Percentiles rank a stretch among this genome's conserved stretches.
Conservation (phyloP, 1,140 invertebrate species). For the Drosophila sulfurigaster region DNA sequence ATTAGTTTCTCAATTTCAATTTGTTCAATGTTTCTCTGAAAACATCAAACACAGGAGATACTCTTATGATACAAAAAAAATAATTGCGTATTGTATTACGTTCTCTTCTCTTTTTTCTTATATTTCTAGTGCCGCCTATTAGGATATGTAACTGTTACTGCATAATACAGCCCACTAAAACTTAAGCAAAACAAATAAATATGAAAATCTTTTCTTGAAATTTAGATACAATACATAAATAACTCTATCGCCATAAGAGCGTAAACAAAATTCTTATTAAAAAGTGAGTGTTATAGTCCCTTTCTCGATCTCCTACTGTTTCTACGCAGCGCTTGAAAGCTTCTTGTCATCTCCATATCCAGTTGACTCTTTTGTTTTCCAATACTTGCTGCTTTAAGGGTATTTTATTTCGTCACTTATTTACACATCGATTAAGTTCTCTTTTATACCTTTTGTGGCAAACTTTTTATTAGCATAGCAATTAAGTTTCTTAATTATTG, state of each 20-base stretch:
- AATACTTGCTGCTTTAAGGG: constrained; percentile 77
- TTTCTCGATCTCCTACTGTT: constrained; percentile 34
- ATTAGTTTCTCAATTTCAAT: constrained; percentile 2
- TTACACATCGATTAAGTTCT: constrained; percentile 35
- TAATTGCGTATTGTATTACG: constrained; percentile 67
- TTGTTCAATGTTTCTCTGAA: constrained; percentile 32
- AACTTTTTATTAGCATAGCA: constrained; percentile 66
- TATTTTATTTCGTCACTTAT: constrained; percentile 63
- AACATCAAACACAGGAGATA: constrained; percentile 25
- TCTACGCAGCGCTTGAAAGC: constrained; percentile 47
- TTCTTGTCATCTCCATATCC: constrained; percentile 47
- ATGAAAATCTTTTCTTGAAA: constrained; percentile 42
- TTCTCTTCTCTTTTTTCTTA: constrained; percentile 76
- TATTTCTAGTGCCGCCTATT: constrained; percentile 85
- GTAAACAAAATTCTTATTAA: constrained; percentile 36
- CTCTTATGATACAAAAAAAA: constrained; percentile 58
- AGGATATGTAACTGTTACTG: constrained; percentile 85
- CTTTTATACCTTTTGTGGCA: constrained; percentile 44
- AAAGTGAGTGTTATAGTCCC: constrained; percentile 49
- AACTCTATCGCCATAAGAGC: constrained; percentile 31
- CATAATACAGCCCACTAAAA: constrained; percentile 76
- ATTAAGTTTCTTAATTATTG: constrained; percentile 37
- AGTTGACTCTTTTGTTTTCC: constrained; percentile 62
- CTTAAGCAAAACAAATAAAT: constrained; percentile 68
- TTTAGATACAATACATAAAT: constrained; percentile 7